Base-by-base conservation (phyloP, 2,888 invertebrate genomes). In the Stenoptilia bipunctidactyla region DNA sequence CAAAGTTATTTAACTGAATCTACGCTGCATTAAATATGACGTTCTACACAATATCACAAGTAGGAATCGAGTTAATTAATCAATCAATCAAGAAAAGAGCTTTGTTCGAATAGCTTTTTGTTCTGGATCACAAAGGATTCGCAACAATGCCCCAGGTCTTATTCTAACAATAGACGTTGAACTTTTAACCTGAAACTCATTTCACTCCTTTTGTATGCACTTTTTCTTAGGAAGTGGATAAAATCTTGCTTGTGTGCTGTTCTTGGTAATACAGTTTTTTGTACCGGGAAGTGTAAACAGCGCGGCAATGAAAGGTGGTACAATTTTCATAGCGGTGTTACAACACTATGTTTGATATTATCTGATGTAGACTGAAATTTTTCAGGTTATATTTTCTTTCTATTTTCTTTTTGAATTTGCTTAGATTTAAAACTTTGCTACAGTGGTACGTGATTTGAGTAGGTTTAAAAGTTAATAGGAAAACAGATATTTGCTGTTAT, bases 31-130 rank as follows among this genome's bases (percentile, higher is more conserved):
- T 52, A 52, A 61, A 55, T 52, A 58, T 58, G 52, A 52, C 20
- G 20, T 8, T 8, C 20, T 20, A 20, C 20, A 20, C 20, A 20
- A 20, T 20, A 20, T 20, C 20, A 5, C 20, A 3, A 20, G 20
- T 20, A 20, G 20, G 49, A 57, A 53, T 53, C 56, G 51, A 64
- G 56, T 63, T 68, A 71, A 73, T 73, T 74, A 74, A 74, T 75
- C 71, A 76, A 73, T 73, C 71, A 66, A 68, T 70, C 61, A 53
- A 47, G 49, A 43, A 49, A 45, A 44, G 54, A 46, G 50, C 55
- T 64, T 74, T 76, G 74, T 76, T 68, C 58, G 41, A 30, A 30
- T 36, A 42, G 52, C 56, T 56, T 69, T 68, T 72, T 70, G 70
- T 72, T 66, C 66, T 27, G 42, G 43, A 13, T 43, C 49, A 64